phyloP scores from a whole-genome alignment of 1,140 invertebrate genomes.

The Bombus soroeensis region DNA sequence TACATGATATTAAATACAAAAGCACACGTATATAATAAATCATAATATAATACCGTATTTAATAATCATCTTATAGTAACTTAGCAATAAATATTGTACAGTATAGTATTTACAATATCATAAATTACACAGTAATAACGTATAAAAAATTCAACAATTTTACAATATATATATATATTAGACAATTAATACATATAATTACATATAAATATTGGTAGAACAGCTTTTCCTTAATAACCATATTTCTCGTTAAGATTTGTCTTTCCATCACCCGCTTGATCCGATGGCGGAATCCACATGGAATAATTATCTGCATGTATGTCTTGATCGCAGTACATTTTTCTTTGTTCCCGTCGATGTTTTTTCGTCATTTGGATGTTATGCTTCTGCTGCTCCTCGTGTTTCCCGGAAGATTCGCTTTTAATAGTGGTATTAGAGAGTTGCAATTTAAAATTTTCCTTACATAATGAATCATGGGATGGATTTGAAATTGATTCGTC shows the following conservation, averaged over 20 bases:
- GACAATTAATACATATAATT: too few species aligned
- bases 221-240: constrained; percentile 86
- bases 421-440: neutral
- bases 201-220: neutral
- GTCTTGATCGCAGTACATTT: constrained; percentile 80
- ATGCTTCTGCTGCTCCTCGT: neutral
- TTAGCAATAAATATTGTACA: constrained; percentile 8
- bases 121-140: neutral
- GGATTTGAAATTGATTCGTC: neutral
- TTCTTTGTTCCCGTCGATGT: neutral
- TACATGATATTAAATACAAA: neutral
- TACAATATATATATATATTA: too few species aligned
- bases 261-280: constrained; percentile 91
- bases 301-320: constrained; percentile 86
- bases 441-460: neutral
- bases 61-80: too few species aligned
- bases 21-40: neutral
- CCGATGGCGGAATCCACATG: constrained; percentile 89
- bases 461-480: neutral
- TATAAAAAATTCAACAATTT: neutral
- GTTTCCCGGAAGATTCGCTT: neutral
- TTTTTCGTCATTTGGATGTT: neutral
- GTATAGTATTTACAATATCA: constrained; percentile 38
- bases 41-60: neutral
- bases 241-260: constrained; percentile 92